phyloP scores from a whole-genome alignment of 2,888 invertebrate species.

The Phyllotreta cruciferae region DNA sequence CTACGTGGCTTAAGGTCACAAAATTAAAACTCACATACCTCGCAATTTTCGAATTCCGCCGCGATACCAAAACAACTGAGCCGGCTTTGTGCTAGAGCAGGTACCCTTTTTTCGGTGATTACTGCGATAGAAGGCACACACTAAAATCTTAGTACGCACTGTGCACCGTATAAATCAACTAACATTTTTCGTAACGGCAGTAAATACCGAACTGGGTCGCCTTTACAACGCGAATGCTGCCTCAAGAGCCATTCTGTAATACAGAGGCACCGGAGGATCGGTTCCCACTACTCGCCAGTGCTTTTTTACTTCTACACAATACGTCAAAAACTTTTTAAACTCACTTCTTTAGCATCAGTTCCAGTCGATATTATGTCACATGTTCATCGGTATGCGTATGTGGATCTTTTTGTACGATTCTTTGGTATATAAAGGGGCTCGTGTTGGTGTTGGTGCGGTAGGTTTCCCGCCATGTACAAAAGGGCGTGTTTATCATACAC shows the following conservation, averaged over 20 bases:
- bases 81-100: conserved; percentile 44
- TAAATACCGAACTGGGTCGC: conserved; percentile 43
- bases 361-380: neutral
- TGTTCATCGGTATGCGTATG: too few species aligned
- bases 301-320: conserved; percentile 14
- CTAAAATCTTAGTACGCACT: conserved; percentile 39
- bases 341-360: neutral
- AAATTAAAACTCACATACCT: conserved; percentile 43
- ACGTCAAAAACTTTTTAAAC: conserved; percentile 31
- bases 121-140: conserved; percentile 37
- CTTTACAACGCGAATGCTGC: conserved; percentile 30
- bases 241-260: conserved; percentile 26
- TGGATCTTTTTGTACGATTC: too few species aligned
- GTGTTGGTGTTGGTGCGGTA: too few species aligned
- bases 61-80: conserved; percentile 44
- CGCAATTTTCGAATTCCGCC: conserved; percentile 39
- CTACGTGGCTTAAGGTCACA: conserved; percentile 52
- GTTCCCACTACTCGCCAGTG: conserved; percentile 25
- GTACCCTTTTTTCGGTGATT: conserved; percentile 25
- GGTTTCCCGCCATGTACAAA: too few species aligned
- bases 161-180: conserved; percentile 44
- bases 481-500: too few species aligned
- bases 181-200: conserved; percentile 53
- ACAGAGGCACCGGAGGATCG: conserved; percentile 16
- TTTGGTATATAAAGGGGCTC: too few species aligned